Evolutionary conservation across 2,797 vertebrate genomes (phyloP), one percentile per base, ranked within the genome.

Genomic region (Columba guinea): DNA sequence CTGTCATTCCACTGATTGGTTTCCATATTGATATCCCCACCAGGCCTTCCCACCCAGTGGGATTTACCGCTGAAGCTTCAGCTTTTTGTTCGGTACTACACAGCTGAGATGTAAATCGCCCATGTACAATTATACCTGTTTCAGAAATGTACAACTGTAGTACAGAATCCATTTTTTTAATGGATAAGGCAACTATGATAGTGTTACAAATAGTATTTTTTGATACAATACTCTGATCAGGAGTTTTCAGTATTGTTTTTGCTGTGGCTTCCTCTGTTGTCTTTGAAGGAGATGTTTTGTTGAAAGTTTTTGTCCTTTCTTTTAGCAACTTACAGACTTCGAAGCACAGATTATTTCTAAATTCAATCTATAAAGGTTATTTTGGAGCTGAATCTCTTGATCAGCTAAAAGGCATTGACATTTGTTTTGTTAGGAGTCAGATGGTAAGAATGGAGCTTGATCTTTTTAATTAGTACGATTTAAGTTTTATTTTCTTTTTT

Each of bases 11-110:
- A 85, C 92, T 85, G 23, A 41, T 78, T 85, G 74, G 58, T 88
- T 95, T 83, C 89, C 63, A 19, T 80, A 77, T 81, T 94, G 58
- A 84, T 79, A 90, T 94, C 94, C 96, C 89, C 93, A 87, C 27
- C 84, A 87, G 73, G 35, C 75, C 48, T 67, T 70, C 75, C 62
- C 55, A 91, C 94, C 91, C 81, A 59, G 16, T 19, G 10, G 96
- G 79, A 44, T 51, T 93, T 85, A 46, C 10, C 26, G 60, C 84
- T 84, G 76, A 92, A 77, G 39, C 48, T 70, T 78, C 55, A 68
- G 69, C 53, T 60, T 53, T 85, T 80, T 56, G 49, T 91, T 63
- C 28, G 11, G 70, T 64, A 52, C 68, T 60, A 90, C 28, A 46
- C 73, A 81, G 79, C 30, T 78, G 78, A 86, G 51, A 4, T 85